Evolutionary conservation across 2,113 vertebrate genomes (phyloP).

Genomic region (Mesoclemmys tuberculata): DNA sequence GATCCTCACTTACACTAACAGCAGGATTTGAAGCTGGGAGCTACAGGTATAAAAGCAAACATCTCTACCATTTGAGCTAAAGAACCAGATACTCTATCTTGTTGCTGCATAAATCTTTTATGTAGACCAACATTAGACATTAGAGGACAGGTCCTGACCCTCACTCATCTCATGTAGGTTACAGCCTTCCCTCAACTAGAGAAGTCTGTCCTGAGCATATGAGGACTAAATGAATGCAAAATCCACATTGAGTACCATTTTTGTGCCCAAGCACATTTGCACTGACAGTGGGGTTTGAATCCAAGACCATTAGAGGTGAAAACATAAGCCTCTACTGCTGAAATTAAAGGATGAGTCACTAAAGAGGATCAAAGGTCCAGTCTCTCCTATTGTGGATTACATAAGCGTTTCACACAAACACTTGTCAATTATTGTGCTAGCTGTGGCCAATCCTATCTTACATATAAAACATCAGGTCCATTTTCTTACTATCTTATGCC

Average conservation of each 20-base stretch:
- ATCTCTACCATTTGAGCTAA: neutral
- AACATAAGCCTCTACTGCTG: neutral
- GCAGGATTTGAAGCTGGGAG: neutral
- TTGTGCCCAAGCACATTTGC: neutral
- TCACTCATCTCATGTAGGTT: neutral
- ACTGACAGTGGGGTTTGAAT: neutral
- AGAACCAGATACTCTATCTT: neutral
- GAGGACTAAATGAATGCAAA: neutral
- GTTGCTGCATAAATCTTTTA: neutral
- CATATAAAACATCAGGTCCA: neutral
- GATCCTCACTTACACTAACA: neutral
- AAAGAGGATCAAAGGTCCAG: neutral
- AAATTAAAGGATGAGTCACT: neutral
- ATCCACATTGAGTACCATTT: neutral
- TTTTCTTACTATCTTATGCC: neutral
- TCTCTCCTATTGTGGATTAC: neutral
- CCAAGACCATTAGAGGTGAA: neutral
- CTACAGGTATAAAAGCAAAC: neutral
- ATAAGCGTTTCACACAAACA: neutral
- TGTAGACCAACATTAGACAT: neutral
- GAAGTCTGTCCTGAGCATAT: neutral
- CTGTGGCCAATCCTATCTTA: neutral
- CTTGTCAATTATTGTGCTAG: neutral
- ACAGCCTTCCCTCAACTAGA: neutral
- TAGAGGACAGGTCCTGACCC: neutral